Evolutionary conservation across 2,113 vertebrate species (phyloP).

Genomic region (Xiphophorus hellerii): DNA sequence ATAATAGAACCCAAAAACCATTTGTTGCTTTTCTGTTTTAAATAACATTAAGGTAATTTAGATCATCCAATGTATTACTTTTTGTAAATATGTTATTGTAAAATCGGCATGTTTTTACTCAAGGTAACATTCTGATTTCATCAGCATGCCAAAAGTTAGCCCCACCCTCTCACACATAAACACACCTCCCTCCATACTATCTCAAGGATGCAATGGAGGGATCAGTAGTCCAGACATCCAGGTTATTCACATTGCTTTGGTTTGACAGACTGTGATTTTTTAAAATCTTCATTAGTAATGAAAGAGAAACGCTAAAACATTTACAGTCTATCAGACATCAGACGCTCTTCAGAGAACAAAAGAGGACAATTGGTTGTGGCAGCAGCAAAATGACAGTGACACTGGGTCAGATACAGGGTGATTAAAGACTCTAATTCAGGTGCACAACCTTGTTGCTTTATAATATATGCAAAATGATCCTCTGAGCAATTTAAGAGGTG

Average conservation of each 20-base stretch:
- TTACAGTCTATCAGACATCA: conserved; percentile 55
- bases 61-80: not conserved
- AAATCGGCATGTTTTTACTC: not conserved
- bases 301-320: conserved; percentile 50
- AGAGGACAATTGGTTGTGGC: conserved; percentile 65
- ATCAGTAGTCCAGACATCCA: conserved; percentile 39
- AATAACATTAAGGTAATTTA: not conserved
- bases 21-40: too few relatives aligned
- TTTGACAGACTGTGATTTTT: conserved; percentile 53
- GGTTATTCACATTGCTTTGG: conserved; percentile 28
- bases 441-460: conserved; percentile 41
- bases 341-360: conserved; percentile 59
- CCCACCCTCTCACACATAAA: not conserved
- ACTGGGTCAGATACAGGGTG: conserved; percentile 67
- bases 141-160: not conserved
- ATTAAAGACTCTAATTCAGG: conserved; percentile 67
- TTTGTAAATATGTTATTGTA: not conserved
- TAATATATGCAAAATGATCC: conserved; percentile 68
- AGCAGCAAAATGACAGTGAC: conserved; percentile 64
- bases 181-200: not conserved
- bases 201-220: not conserved
- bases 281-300: conserved; percentile 45
- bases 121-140: not conserved
- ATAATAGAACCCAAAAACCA: too few relatives aligned
- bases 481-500: conserved; percentile 37